Evolutionary conservation across 2,888 invertebrate species (phyloP).

Genomic region (Anodontia alba): DNA sequence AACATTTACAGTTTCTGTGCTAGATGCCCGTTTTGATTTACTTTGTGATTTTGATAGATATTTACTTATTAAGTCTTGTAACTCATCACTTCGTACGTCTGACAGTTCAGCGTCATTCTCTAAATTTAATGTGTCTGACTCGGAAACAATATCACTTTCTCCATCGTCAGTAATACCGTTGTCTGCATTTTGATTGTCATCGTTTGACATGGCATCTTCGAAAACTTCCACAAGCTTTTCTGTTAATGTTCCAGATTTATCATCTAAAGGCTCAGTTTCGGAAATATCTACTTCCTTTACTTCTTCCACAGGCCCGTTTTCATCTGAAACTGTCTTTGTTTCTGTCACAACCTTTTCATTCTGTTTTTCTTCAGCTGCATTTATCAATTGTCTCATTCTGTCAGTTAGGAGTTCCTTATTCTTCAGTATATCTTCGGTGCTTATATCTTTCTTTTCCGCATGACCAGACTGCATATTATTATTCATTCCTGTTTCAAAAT

Average conservation of each 20-base stretch:
- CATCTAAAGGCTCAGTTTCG: constrained; percentile 23
- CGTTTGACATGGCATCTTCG: constrained; percentile 8
- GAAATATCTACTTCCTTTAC: constrained; percentile 23
- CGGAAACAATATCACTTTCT: not conserved
- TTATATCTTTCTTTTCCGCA: not conserved
- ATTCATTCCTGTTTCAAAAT: not conserved
- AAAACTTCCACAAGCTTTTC: constrained; percentile 30
- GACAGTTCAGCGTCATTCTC: not conserved
- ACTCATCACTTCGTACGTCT: not conserved
- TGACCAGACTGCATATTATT: not conserved
- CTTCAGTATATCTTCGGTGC: not conserved
- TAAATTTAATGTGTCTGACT: not conserved
- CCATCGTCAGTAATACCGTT: not conserved
- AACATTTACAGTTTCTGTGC: constrained; percentile 22
- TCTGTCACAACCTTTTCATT: not conserved
- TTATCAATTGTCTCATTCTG: constrained; percentile 26
- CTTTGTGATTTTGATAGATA: constrained; percentile 23
- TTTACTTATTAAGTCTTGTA: not conserved
- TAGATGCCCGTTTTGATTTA: constrained; percentile 59
- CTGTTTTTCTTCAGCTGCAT: constrained; percentile 26
- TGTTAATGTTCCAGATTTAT: not conserved
- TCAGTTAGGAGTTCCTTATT: not conserved
- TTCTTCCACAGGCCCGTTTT: not conserved
- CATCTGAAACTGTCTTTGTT: not conserved
- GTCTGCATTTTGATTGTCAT: not conserved